These are phyloP conservation scores for Strigamia crassipes DNA, from an alignment of 2,888 invertebrate species.

Conservation along the genomic window DNA sequence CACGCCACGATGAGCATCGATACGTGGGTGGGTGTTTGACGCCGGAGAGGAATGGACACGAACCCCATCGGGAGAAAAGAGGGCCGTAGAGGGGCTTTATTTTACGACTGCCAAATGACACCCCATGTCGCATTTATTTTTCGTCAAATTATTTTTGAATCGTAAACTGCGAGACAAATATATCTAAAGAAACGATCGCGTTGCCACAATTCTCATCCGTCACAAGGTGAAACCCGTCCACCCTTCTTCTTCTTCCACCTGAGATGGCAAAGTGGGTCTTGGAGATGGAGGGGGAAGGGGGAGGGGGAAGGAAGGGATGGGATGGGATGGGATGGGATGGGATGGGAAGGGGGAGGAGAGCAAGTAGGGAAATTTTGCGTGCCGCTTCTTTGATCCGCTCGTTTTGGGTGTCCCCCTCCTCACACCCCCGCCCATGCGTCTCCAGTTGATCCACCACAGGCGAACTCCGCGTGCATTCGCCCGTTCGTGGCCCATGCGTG, in stretches of 20 bases:
- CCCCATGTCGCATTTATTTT: conserved; percentile 12
- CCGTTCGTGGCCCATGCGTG: conserved; percentile 16
- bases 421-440: conserved; percentile 10
- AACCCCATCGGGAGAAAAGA: neutral
- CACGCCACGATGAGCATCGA: conserved; percentile 2
- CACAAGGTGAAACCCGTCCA: conserved; percentile 23
- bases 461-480: conserved; percentile 24
- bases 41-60: conserved; percentile 7
- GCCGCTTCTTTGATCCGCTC: conserved; percentile 39
- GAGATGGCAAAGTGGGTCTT: conserved; percentile 14
- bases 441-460: conserved; percentile 37
- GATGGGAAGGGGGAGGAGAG: neutral
- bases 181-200: neutral
- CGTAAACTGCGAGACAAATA: conserved; percentile 45
- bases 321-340: neutral
- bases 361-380: neutral
- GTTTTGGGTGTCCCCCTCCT: conserved; percentile 9
- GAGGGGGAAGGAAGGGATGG: no score
- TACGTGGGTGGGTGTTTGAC: neutral
- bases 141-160: conserved; percentile 28
- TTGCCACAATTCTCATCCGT: conserved; percentile 5
- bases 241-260: conserved; percentile 41
- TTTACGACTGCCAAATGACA: conserved; percentile 20
- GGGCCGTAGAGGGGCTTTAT: neutral
- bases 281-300: neutral